Percentiles rank a stretch among this genome's conserved stretches.
phyloP scores from a whole-genome alignment of 2,113 vertebrate genomes.

The Guaruba guarouba region DNA sequence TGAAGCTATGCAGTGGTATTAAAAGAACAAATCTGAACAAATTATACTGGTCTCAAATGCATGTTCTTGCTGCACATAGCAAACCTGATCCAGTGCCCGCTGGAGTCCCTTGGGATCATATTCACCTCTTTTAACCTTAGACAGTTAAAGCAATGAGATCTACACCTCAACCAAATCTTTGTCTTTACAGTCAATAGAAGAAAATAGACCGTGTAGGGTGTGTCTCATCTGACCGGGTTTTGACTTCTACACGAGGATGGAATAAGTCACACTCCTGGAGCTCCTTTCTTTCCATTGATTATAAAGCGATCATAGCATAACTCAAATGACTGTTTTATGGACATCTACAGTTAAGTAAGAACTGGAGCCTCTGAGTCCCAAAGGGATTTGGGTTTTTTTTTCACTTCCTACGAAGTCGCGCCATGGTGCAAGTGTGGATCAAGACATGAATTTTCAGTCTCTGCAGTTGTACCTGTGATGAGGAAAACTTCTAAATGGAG shows the following conservation, averaged over 20 bases:
- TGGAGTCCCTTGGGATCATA: neutral
- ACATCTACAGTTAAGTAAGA: neutral
- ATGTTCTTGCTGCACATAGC: fast-evolving
- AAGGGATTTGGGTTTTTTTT: neutral
- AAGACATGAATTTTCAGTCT: neutral
- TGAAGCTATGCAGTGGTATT: neutral
- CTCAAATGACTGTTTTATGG: neutral
- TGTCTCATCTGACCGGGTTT: neutral
- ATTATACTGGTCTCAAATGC: neutral
- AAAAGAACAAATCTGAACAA: neutral
- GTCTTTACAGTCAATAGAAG: neutral
- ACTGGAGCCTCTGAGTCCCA: neutral
- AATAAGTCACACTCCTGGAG: neutral
- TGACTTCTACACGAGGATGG: neutral
- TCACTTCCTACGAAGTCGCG: fast-evolving
- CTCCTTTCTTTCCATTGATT: neutral
- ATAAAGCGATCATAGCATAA: neutral
- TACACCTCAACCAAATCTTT: neutral
- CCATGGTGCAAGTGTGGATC: neutral
- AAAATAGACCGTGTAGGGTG: neutral
- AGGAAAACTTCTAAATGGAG: neutral
- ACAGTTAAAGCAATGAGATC: neutral
- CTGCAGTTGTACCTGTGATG: neutral
- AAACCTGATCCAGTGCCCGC: neutral
- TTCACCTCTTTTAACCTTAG: neutral